Evolutionary conservation across 2,113 vertebrate species (phyloP).

Genomic region (Sebastes fasciatus): DNA sequence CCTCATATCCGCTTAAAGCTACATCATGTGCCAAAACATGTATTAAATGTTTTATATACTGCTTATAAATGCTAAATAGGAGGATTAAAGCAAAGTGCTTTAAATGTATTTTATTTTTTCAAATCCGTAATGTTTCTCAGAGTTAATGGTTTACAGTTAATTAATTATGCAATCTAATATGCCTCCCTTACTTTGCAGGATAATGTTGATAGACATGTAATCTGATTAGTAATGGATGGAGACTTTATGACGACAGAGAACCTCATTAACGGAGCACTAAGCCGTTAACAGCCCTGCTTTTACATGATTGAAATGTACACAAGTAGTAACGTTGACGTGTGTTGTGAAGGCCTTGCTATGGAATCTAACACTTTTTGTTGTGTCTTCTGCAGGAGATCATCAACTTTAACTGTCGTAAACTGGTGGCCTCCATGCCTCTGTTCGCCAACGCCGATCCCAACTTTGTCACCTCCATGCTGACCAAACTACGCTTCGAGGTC

Average conservation of each 20-base stretch:
- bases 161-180: constrained; percentile 60
- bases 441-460: constrained; percentile 98
- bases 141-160: constrained; percentile 35
- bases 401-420: constrained; percentile 97
- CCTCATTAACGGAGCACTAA: constrained; percentile 71
- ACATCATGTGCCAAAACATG: not conserved
- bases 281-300: constrained; percentile 60
- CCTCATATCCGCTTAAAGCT: not conserved
- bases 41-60: not conserved
- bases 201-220: constrained; percentile 72
- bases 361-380: not conserved
- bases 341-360: not conserved
- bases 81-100: no score
- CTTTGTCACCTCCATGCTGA: constrained; percentile 98
- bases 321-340: constrained; percentile 4
- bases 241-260: constrained; percentile 46
- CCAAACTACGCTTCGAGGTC: constrained; percentile 96
- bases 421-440: constrained; percentile 97
- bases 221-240: constrained; percentile 71
- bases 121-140: not conserved
- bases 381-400: constrained; percentile 92
- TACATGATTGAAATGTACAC: constrained; percentile 64
- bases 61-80: not conserved
- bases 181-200: constrained; percentile 51
- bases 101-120: no score